These are phyloP conservation scores for Diglossa cyanea DNA, from an alignment of 2,797 vertebrate species.

Conservation along the genomic window DNA sequence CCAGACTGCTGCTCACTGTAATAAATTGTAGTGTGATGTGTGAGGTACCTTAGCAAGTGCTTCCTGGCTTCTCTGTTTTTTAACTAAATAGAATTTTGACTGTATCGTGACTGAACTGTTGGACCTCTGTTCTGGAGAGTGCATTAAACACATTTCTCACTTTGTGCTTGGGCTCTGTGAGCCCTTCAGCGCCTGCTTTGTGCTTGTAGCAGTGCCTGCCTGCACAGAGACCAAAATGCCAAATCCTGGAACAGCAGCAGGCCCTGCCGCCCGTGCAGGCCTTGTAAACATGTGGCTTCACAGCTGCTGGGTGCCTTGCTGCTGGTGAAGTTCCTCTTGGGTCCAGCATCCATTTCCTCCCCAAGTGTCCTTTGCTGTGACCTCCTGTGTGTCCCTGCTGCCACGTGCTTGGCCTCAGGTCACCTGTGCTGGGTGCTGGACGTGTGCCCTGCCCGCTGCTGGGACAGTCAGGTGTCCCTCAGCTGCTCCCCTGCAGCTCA, in stretches of 20 bases:
- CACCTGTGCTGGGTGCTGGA: neutral
- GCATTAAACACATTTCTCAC: neutral
- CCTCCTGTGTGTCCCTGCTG: neutral
- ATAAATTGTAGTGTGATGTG: neutral
- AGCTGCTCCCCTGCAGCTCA: neutral
- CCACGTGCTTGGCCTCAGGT: neutral
- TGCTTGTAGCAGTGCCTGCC: neutral
- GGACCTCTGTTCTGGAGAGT: neutral
- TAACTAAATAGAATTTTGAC: neutral
- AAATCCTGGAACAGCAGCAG: neutral
- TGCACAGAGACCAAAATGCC: neutral
- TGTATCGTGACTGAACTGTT: neutral
- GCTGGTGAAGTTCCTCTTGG: neutral
- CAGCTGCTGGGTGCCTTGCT: neutral
- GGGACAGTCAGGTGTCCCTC: neutral
- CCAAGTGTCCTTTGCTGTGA: neutral
- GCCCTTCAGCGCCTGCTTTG: neutral
- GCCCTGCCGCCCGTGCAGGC: neutral
- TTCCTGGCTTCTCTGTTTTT: neutral
- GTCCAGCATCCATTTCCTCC: neutral
- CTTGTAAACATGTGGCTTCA: neutral
- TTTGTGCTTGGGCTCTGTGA: neutral
- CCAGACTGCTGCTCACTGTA: neutral
- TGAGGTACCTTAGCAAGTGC: neutral
- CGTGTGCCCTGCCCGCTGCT: fast-evolving